phyloP scores from a whole-genome alignment of 2,113 vertebrate genomes.

The Potamarius usumacintae region DNA sequence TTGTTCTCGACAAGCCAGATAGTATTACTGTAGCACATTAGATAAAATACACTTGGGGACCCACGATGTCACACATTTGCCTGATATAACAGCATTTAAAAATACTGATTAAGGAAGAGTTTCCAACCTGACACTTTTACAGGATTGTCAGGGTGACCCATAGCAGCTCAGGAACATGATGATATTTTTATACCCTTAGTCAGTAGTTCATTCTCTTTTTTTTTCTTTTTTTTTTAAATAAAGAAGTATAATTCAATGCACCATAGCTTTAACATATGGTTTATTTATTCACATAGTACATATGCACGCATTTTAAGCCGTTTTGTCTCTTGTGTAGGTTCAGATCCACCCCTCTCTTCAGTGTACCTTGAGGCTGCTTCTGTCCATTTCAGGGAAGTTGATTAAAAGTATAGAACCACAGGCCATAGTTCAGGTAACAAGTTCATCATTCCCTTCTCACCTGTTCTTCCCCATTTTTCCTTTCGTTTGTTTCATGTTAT shows the following conservation, averaged over 20 bases:
- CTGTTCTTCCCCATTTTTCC: neutral
- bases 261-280: neutral
- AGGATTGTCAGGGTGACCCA: too few species aligned
- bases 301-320: neutral
- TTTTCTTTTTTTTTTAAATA: too few species aligned
- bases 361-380: slow-evolving; percentile 75
- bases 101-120: too few species aligned
- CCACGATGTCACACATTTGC: too few species aligned
- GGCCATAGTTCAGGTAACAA: slow-evolving; percentile 80
- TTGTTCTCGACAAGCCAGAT: too few species aligned
- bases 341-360: slow-evolving; percentile 73
- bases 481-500: neutral
- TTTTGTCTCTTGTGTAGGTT: slow-evolving; percentile 68
- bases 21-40: too few species aligned
- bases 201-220: too few species aligned
- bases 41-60: too few species aligned
- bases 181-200: too few species aligned
- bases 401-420: slow-evolving; percentile 76
- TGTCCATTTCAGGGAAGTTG: slow-evolving; percentile 76
- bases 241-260: neutral
- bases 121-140: neutral
- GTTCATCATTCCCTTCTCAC: neutral
- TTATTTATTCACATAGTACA: neutral
- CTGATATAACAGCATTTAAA: too few species aligned
- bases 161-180: neutral